Conservation (phyloP, 2,797 vertebrate genomes). For the Sarcophilus harrisii region DNA sequence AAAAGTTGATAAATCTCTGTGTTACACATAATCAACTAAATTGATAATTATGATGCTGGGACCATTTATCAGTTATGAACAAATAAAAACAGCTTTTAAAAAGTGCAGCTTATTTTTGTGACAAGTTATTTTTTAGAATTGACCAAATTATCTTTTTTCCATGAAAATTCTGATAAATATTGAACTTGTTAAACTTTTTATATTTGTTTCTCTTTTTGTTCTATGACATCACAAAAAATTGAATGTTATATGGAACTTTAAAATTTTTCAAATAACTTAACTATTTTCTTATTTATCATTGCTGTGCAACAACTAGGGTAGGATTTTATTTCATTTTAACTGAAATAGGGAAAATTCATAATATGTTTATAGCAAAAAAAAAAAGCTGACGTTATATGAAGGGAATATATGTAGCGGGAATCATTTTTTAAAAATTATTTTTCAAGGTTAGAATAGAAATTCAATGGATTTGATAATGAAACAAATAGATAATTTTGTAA, state of each 20-base stretch:
- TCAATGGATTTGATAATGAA: not conserved
- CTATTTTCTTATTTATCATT: not conserved
- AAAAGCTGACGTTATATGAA: not conserved
- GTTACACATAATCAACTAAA: not conserved
- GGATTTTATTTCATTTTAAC: not conserved
- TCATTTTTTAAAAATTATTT: not conserved
- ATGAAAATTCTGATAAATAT: slow-evolving; percentile 27
- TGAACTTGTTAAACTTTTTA: slow-evolving; percentile 30
- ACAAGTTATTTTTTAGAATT: not conserved
- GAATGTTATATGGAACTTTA: not conserved
- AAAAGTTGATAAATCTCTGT: not conserved
- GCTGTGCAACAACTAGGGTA: not conserved
- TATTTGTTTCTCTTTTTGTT: slow-evolving; percentile 11
- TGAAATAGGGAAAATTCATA: not conserved
- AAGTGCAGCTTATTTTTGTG: not conserved
- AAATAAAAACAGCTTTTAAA: slow-evolving; percentile 2
- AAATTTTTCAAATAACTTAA: not conserved
- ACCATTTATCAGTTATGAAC: not conserved
- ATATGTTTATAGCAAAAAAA: not conserved
- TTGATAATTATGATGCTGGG: not conserved
- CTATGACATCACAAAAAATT: slow-evolving; percentile 3
- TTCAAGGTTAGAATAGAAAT: not conserved
- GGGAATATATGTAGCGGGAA: not conserved
- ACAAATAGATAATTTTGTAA: not conserved
- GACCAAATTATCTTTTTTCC: not conserved